These are phyloP conservation scores for Leucoma salicis DNA, from an alignment of 2,888 invertebrate species.

Conservation along the genomic window DNA sequence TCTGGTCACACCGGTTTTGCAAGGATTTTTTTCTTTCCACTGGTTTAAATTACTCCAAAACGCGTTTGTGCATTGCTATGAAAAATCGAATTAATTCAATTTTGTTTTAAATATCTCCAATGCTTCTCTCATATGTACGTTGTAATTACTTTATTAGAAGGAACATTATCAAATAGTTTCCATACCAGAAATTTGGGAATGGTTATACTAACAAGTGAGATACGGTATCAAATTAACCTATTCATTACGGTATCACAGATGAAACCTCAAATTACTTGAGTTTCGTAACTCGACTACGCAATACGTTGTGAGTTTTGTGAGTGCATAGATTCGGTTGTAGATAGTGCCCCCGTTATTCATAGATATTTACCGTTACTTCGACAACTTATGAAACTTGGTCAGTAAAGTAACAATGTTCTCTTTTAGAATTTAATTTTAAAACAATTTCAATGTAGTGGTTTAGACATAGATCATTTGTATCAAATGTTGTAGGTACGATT, in stretches of 20 bases:
- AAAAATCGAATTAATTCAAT: neutral
- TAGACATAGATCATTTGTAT: no score
- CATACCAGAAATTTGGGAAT: conserved; percentile 19
- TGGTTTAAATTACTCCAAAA: neutral
- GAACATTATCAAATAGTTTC: conserved; percentile 9
- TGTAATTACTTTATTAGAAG: conserved; percentile 8
- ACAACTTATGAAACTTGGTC: conserved; percentile 47
- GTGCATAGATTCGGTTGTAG: conserved; percentile 41
- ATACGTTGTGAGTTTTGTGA: conserved; percentile 28
- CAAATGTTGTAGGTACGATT: no score
- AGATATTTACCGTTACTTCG: conserved; percentile 45
- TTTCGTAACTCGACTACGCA: conserved; percentile 41
- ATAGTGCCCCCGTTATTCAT: conserved; percentile 51
- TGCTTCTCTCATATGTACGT: neutral
- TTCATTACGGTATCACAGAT: conserved; percentile 34
- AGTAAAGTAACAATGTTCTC: conserved; percentile 34
- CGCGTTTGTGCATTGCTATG: neutral
- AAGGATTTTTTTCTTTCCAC: neutral
- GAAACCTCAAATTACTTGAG: conserved; percentile 34
- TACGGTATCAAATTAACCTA: conserved; percentile 30
- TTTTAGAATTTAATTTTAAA: no score
- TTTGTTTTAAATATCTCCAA: neutral
- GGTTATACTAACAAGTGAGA: conserved; percentile 29
- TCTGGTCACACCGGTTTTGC: neutral
- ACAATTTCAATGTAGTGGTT: no score